A percentile compares a stretch with the other conserved stretches of the same genome.
Conservation (phyloP, 2,888 invertebrate species). For the Parnassius smintheus region DNA sequence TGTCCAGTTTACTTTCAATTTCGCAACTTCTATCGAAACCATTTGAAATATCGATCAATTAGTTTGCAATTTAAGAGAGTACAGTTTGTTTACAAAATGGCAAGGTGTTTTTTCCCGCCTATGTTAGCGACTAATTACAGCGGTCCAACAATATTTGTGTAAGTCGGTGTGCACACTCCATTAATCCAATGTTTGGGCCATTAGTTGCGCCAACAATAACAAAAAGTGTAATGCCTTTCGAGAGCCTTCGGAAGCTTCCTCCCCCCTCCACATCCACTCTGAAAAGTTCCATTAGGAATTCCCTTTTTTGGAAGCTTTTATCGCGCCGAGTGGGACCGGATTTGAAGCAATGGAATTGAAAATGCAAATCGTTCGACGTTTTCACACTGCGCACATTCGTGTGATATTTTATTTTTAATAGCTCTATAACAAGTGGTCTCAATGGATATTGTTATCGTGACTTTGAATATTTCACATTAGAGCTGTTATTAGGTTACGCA, state of each 20-base stretch:
- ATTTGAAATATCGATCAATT: neutral
- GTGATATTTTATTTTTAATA: slow-evolving; percentile 10
- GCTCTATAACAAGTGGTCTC: too few relatives aligned
- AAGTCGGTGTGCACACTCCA: slow-evolving; percentile 21
- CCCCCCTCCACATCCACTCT: slow-evolving; percentile 12
- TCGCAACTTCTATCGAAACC: too few relatives aligned
- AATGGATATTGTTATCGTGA: too few relatives aligned
- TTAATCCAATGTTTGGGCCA: slow-evolving; percentile 14
- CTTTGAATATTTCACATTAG: too few relatives aligned
- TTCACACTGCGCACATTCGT: slow-evolving; percentile 6
- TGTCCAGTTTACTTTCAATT: too few relatives aligned
- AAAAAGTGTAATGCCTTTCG: slow-evolving; percentile 22
- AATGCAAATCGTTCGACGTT: slow-evolving; percentile 23
- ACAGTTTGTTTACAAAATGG: slow-evolving; percentile 13
- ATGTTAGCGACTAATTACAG: slow-evolving; percentile 7
- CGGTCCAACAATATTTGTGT: slow-evolving; percentile 12
- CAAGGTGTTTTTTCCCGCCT: slow-evolving; percentile 10
- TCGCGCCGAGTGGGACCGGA: slow-evolving; percentile 16
- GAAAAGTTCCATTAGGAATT: slow-evolving; percentile 25
- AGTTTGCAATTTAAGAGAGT: slow-evolving; percentile 4
- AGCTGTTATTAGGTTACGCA: too few relatives aligned
- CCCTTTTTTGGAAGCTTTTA: slow-evolving; percentile 23
- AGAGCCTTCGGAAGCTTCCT: slow-evolving; percentile 3
- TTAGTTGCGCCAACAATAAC: slow-evolving; percentile 24
- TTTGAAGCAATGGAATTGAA: slow-evolving; percentile 18